phyloP scores from a whole-genome alignment of 2,797 vertebrate genomes.

The Falco rusticolus region DNA sequence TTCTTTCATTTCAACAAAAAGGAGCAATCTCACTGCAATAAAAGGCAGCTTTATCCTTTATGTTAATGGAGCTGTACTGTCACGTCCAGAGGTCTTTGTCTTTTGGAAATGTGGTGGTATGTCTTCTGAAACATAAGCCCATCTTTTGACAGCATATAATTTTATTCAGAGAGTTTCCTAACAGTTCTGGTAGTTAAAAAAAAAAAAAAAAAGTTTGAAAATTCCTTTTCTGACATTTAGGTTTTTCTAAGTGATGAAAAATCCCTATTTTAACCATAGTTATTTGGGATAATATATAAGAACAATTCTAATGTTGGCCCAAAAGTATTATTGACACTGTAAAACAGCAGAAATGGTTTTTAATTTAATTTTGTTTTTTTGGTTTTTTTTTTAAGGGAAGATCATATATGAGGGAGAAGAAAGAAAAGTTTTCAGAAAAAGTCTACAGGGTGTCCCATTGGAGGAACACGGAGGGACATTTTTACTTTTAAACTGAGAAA shows the following conservation, averaged over 20 bases:
- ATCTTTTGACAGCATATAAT: not conserved
- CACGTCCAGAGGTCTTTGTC: not conserved
- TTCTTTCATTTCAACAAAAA: not conserved
- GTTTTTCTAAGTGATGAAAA: not conserved
- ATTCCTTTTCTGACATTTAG: not conserved
- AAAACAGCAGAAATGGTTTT: not conserved
- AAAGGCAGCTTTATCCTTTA: not conserved
- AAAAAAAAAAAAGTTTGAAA: not conserved
- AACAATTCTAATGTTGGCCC: not conserved
- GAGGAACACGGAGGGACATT: not conserved
- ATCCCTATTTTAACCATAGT: not conserved
- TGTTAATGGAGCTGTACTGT: not conserved
- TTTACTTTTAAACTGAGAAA: not conserved
- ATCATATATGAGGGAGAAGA: not conserved
- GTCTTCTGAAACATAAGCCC: not conserved
- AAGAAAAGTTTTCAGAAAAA: not conserved
- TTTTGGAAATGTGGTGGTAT: not conserved
- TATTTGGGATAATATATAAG: not conserved
- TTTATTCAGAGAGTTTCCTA: not conserved
- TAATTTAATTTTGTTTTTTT: not conserved
- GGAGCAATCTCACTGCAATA: not conserved
- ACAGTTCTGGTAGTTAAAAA: not conserved
- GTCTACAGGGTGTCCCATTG: not conserved
- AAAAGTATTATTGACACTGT: not conserved
- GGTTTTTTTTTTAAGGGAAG: not conserved